Percentiles rank a stretch among this genome's conserved stretches.
These are phyloP conservation scores for Drosophila prolongata DNA, from an alignment of 2,888 invertebrate species.

Conservation along the genomic window DNA sequence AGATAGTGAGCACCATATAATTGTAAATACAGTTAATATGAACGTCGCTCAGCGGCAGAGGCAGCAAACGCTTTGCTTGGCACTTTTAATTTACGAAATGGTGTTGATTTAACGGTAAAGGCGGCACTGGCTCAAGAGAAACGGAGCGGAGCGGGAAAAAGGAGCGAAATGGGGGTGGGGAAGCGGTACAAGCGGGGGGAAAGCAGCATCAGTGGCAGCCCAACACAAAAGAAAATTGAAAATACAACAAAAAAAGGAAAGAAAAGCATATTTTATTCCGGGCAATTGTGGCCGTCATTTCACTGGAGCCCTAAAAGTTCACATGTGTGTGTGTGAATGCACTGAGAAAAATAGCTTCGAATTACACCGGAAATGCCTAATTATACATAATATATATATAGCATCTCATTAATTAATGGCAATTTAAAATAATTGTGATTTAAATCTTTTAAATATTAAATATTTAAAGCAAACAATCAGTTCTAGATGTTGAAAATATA, in stretches of 20 bases:
- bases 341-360: conserved; percentile 1
- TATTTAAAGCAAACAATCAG: not conserved
- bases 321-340: conserved; percentile 14
- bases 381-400: too few relatives aligned
- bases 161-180: conserved; percentile 15
- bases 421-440: too few relatives aligned
- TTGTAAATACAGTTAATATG: conserved; percentile 77
- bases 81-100: conserved; percentile 82
- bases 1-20: conserved; percentile 56
- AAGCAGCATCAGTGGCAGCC: conserved; percentile 8
- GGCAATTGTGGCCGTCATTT: conserved; percentile 63
- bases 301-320: conserved; percentile 25
- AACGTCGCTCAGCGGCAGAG: conserved; percentile 40
- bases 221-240: conserved; percentile 65
- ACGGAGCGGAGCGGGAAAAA: conserved; percentile 4
- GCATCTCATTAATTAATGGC: too few relatives aligned
- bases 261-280: conserved; percentile 44
- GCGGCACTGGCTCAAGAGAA: conserved; percentile 30
- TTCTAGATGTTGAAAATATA: too few relatives aligned
- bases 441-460: too few relatives aligned
- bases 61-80: conserved; percentile 54
- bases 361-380: not conserved
- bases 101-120: conserved; percentile 80
- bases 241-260: conserved; percentile 23
- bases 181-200: conserved; percentile 14